Base-by-base conservation (phyloP, 2,888 invertebrate species). In the Orgyia antiqua region DNA sequence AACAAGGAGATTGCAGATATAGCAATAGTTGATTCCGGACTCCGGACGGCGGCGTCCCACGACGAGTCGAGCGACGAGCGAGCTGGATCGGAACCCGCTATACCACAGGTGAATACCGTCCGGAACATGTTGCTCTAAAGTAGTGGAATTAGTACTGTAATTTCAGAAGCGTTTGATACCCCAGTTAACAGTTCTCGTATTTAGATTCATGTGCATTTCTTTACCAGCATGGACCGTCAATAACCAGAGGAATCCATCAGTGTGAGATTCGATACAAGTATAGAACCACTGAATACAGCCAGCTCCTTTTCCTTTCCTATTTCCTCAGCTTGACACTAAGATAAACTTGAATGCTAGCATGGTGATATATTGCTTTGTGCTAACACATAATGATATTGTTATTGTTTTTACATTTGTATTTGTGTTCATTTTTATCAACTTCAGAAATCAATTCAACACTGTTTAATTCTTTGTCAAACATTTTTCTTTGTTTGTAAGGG, bases 81-180 rank as follows among this genome's bases (percentile, higher is more conserved):
- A 8, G 13, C 26, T 41, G 38, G 23, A 45, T 36, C 48, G 43
- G 34, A 13, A 19, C 29, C 49, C 31, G 33, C 35, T 44, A 38
- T 55, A 45, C 59, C 62, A 45, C 84, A 86, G 84, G 84, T 86
- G 83, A 83, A 68, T 82, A 82, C 71, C 61, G 68, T 44, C 42
- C 67, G 70, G 72, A 62, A 60, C 52, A 58, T 64, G 71, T 74
- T 69, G 73, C 69, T 68, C 69, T 72, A 61, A n/a, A n/a, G 83
- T 83, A 83, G 83, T 77, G 71, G 79, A 51, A 72, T 67, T 80
- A 78, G 77, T 68, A 55, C 65, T 64, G 59, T 73, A 68, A 59
- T 66, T 44, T 70, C 68, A 58, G 57, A 66, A 68, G 53, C 59
- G 59, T 67, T 67, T 68, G 64, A 59, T 32, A 50, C 43, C 70